Evolutionary conservation across 1,140 invertebrate species (phyloP), one percentile per base, ranked within the genome.

Genomic region (Colletes latitarsis): DNA sequence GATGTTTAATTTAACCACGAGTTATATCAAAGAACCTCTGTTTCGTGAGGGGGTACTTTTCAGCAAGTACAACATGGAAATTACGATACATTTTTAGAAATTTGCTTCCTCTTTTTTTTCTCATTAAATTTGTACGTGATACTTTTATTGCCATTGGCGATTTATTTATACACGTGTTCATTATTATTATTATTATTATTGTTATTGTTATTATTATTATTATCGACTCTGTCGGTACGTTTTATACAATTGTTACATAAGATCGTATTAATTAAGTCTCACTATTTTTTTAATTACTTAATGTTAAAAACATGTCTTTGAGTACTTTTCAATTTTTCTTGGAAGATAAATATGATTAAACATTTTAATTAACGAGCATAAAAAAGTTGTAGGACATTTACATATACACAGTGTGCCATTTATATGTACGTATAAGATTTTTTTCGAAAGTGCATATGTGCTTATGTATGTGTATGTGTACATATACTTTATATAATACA

Each of bases 111-210:
- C 12, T 63, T 63, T 39, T 15, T 17, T 14, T 67, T 69, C 3
- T 19, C 30, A 67, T 66, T 82, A 77, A 68, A 82, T 82, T 82
- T 82, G 80, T 82, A 82, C 75, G 55, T 72, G 30, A 63, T 78
- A 82, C 46, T 78, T 82, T 82, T 82, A 82, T 82, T 82, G 80
- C 80, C 80, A 71, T 60, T 15, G 68, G 75, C 80, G 67, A 52
- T 68, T 78, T 55, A 72, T 68, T 76, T 55, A 55, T 55, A 82
- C 52, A 75, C 19, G 39, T 53, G 5, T 57, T 19, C 12, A 75
- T 57, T 68, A 30, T 76, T n/a, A 52, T 46, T 46, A n/a, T 58
- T 43, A 72, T 9, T 68, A 43, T 64, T 43, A 49, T 66, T 10
- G 15, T 66, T 41, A 46, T 19, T 15, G 39, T 73, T 46, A 53